Evolutionary conservation across 2,113 vertebrate species (phyloP).

Genomic region (Sylvilagus bachmani): DNA sequence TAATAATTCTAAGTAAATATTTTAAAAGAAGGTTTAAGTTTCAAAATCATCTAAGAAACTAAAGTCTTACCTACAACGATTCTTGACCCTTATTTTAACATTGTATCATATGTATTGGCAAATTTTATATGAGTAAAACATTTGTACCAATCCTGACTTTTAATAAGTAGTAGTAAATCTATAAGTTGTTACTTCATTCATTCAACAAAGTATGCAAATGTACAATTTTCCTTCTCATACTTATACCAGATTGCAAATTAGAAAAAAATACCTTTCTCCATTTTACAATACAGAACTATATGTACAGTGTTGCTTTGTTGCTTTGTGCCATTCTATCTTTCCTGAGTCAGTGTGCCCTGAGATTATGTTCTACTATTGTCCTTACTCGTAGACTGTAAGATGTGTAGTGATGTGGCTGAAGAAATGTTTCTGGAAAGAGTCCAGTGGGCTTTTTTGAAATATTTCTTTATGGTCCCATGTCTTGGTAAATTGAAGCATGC

Average conservation of each 20-base stretch:
- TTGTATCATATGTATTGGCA: background rate
- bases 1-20: background rate
- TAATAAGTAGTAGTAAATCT: background rate
- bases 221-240: background rate
- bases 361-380: background rate
- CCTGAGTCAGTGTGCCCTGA: background rate
- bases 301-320: background rate
- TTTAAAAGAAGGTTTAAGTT: conserved; percentile 45
- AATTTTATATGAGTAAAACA: background rate
- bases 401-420: background rate
- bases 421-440: background rate
- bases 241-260: background rate
- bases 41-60: conserved; percentile 1
- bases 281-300: background rate
- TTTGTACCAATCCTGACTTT: background rate
- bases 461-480: background rate
- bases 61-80: background rate
- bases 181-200: background rate
- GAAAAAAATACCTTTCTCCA: background rate
- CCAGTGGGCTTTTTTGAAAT: background rate
- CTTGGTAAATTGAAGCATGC: background rate
- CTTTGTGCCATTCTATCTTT: background rate
- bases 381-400: background rate
- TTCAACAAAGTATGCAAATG: background rate
- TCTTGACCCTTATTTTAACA: background rate